Evolutionary conservation across 2,113 vertebrate genomes (phyloP).

Genomic region (Neotoma lepida): DNA sequence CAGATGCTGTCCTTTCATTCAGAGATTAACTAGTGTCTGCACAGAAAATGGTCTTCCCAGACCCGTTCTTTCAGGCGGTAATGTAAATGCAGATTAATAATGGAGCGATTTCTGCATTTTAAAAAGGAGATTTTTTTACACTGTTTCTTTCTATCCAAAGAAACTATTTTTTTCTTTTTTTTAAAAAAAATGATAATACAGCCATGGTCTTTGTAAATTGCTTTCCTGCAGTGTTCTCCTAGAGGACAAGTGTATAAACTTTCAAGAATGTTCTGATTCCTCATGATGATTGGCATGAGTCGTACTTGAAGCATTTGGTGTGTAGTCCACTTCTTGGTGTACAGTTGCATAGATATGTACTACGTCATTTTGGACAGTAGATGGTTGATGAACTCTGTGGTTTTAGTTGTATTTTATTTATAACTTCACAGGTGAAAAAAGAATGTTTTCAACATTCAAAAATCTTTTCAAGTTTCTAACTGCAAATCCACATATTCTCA

Average conservation of each 20-base stretch:
- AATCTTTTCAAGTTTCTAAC: constrained; percentile 77
- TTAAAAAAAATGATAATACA: constrained; percentile 75
- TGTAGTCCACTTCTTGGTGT: constrained; percentile 84
- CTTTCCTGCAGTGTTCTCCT: constrained; percentile 80
- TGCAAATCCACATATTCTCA: constrained; percentile 76
- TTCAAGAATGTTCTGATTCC: constrained; percentile 87
- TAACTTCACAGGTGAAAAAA: constrained; percentile 78
- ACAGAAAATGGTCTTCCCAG: constrained; percentile 79
- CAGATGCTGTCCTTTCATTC: constrained; percentile 82
- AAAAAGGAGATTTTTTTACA: constrained; percentile 80
- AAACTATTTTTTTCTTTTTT: constrained; percentile 83
- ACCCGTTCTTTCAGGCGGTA: constrained; percentile 79
- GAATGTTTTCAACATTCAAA: constrained; percentile 82
- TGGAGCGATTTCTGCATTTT: constrained; percentile 84
- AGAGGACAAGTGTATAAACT: constrained; percentile 86
- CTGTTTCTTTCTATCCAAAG: constrained; percentile 89
- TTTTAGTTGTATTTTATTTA: constrained; percentile 83
- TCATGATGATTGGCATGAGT: constrained; percentile 85
- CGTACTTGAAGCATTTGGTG: constrained; percentile 86
- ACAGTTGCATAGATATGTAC: constrained; percentile 83
- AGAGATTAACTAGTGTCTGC: constrained; percentile 79
- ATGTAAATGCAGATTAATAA: constrained; percentile 82
- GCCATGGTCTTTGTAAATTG: constrained; percentile 83
- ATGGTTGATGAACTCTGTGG: constrained; percentile 70
- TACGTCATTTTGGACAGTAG: constrained; percentile 78